Evolutionary conservation across 2,113 vertebrate genomes (phyloP).

Genomic region (Pogonocichla stellata): DNA sequence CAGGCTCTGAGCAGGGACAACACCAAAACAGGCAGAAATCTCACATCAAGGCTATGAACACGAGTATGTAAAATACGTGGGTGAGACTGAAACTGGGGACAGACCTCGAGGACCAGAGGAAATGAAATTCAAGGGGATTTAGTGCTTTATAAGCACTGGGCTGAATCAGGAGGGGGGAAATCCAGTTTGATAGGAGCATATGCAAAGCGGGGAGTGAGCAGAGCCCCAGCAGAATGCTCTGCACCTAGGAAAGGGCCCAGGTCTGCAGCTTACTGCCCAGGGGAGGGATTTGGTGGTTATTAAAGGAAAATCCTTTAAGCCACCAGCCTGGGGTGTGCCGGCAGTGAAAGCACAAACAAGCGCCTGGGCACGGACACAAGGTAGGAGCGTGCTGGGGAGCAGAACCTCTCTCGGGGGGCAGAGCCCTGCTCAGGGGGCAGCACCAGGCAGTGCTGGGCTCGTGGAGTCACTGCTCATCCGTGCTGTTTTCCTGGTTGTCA

Average conservation of each 20-base stretch:
- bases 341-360: slow-evolving; percentile 62
- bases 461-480: fast-evolving
- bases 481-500: background rate
- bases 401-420: background rate
- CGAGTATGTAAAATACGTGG: background rate
- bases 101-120: background rate
- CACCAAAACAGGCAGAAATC: background rate
- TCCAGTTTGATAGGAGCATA: background rate
- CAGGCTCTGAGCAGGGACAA: fast-evolving
- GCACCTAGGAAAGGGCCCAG: slow-evolving; percentile 20
- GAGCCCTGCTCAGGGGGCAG: fast-evolving
- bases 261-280: slow-evolving; percentile 40
- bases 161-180: background rate
- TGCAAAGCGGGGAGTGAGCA: background rate
- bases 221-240: background rate
- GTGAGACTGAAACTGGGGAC: background rate
- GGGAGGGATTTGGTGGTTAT: slow-evolving; percentile 66
- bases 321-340: slow-evolving; percentile 13
- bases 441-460: fast-evolving
- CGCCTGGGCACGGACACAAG: background rate
- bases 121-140: background rate
- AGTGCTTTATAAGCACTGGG: background rate
- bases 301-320: slow-evolving; percentile 74
- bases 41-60: background rate
- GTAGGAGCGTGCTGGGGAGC: background rate